Conservation (phyloP, 2,888 invertebrate species). For the Drosophila macrospina region DNA sequence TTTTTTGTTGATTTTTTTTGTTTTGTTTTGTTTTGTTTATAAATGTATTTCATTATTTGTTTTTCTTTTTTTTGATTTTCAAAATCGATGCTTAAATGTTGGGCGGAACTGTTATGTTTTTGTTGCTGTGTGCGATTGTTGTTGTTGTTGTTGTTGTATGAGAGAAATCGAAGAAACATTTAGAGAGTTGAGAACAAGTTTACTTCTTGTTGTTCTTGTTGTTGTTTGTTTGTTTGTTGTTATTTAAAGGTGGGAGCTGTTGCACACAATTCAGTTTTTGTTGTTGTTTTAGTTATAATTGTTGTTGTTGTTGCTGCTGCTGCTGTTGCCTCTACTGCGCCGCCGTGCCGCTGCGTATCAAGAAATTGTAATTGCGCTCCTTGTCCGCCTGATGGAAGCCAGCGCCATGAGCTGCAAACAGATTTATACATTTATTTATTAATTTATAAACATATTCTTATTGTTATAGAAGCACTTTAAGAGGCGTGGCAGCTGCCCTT, state of each 20-base stretch:
- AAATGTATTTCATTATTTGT: constrained; percentile 38
- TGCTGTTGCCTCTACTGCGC: constrained; percentile 55
- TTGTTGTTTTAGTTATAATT: constrained; percentile 18
- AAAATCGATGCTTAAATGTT: constrained; percentile 76
- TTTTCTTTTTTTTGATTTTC: constrained; percentile 60
- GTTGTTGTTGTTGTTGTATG: constrained; percentile 39
- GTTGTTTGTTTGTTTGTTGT: constrained; percentile 34
- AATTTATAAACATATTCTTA: too few species aligned
- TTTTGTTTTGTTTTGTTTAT: constrained; percentile 32
- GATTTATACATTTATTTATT: too few species aligned
- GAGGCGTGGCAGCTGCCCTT: too few species aligned
- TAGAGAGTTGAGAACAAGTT: constrained; percentile 31
- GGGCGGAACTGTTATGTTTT: constrained; percentile 73
- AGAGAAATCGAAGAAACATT: constrained; percentile 48
- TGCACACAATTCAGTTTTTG: constrained; percentile 75
- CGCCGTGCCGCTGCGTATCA: constrained; percentile 71
- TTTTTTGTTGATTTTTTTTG: constrained; percentile 19
- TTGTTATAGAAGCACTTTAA: too few species aligned
- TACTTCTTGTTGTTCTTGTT: constrained; percentile 32
- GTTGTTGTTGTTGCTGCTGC: constrained; percentile 21
- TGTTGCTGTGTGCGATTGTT: constrained; percentile 55
- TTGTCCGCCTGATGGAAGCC: constrained; percentile 73
- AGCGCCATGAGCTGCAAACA: constrained; percentile 31
- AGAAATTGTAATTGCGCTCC: constrained; percentile 72
- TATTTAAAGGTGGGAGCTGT: constrained; percentile 71